Evolutionary conservation across 1,140 invertebrate species (phyloP).

Genomic region (Leptoteleia sp.): DNA sequence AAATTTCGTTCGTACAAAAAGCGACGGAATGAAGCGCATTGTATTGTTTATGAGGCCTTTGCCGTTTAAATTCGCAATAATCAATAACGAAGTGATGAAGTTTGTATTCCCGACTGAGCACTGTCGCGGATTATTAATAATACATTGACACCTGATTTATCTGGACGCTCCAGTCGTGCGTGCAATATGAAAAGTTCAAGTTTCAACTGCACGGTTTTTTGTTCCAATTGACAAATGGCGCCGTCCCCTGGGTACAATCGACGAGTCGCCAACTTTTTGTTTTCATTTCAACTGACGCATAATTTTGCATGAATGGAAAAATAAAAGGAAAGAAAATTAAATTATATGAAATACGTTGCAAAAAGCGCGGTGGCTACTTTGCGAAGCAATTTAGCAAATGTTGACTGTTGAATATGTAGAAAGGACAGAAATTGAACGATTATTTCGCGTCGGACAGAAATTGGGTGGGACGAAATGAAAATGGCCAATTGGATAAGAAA

Average conservation of each 20-base stretch:
- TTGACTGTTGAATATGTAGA: too few relatives aligned
- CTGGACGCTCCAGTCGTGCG: not conserved
- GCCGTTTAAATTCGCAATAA: slow-evolving; percentile 18
- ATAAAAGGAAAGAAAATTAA: too few relatives aligned
- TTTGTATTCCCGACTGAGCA: slow-evolving; percentile 6
- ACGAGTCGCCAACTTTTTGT: too few relatives aligned
- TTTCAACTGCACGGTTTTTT: not conserved
- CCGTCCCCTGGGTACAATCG: too few relatives aligned
- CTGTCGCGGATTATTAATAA: not conserved
- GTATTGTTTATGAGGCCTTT: slow-evolving; percentile 12
- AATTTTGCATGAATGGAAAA: too few relatives aligned
- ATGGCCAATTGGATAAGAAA: not conserved
- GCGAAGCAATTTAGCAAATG: too few relatives aligned
- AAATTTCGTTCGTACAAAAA: slow-evolving; percentile 15
- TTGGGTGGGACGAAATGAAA: not conserved
- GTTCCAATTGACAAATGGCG: not conserved
- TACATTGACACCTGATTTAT: slow-evolving; percentile 8
- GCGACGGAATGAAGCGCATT: slow-evolving; percentile 7
- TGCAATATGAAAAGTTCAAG: not conserved
- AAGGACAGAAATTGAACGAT: too few relatives aligned
- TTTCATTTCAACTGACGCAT: too few relatives aligned
- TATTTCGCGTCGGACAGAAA: too few relatives aligned
- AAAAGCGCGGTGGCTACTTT: too few relatives aligned
- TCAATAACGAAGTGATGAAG: slow-evolving; percentile 17
- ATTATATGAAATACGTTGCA: too few relatives aligned